phyloP scores from a whole-genome alignment of 23 tunicate genomes.

The Aplidium turbinatum region DNA sequence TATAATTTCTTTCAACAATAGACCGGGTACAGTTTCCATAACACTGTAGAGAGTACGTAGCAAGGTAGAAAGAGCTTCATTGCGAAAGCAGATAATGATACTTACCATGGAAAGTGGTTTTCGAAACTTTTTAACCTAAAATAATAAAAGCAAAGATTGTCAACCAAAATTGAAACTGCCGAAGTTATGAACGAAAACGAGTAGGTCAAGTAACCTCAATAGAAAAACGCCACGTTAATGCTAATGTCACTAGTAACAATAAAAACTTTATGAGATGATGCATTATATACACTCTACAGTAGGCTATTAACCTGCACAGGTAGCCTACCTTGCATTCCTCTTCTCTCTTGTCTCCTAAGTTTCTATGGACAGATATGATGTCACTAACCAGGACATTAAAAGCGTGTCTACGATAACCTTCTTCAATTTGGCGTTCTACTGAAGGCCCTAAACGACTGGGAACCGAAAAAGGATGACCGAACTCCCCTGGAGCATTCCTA shows the following conservation, averaged over 20 bases:
- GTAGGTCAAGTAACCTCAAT: too few relatives aligned
- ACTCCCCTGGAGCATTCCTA: slow-evolving; percentile 83
- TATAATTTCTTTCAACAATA: slow-evolving; percentile 74
- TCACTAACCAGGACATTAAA: slow-evolving; percentile 90
- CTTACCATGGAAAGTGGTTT: slow-evolving; percentile 76
- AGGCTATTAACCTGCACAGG: too few relatives aligned
- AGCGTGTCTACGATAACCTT: slow-evolving; percentile 77
- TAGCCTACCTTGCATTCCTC: slow-evolving; percentile 73
- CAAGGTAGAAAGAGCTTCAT: slow-evolving; percentile 81
- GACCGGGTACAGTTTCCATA: slow-evolving; percentile 79
- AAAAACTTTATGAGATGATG: too few relatives aligned
- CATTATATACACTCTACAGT: too few relatives aligned
- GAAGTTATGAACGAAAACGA: too few relatives aligned
- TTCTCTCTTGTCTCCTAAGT: slow-evolving; percentile 91
- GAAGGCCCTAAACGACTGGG: slow-evolving; percentile 76
- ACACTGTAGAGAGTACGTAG: slow-evolving; percentile 92
- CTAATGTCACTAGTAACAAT: too few relatives aligned
- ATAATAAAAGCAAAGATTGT: too few relatives aligned
- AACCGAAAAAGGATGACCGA: slow-evolving; percentile 80
- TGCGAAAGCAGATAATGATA: slow-evolving; percentile 73
- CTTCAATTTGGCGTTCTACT: slow-evolving; percentile 54
- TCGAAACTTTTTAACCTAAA: slow-evolving; percentile 34
- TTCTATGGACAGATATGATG: slow-evolving; percentile 85
- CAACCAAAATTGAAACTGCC: too few relatives aligned
- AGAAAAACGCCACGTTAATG: too few relatives aligned